A percentile compares a stretch with the other conserved stretches of the same genome.
phyloP scores from a whole-genome alignment of 2,888 invertebrate genomes.

The Abscondita cerata region DNA sequence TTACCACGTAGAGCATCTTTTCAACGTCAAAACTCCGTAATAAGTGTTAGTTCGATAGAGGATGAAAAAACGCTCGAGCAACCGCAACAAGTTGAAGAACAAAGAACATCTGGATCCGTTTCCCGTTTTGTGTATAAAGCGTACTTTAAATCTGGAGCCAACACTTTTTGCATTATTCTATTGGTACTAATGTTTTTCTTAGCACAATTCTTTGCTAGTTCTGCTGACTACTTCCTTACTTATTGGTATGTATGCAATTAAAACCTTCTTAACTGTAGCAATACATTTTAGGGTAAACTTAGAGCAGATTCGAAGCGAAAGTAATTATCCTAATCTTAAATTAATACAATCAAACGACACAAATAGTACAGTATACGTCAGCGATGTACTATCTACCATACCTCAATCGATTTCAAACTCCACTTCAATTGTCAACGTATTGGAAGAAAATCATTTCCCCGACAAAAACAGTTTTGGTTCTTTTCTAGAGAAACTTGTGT shows the following conservation, averaged over 20 bases:
- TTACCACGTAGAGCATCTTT: conserved; percentile 35
- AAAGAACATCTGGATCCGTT: conserved; percentile 67
- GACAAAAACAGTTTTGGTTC: conserved; percentile 46
- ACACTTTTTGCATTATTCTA: conserved; percentile 67
- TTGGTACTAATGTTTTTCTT: conserved; percentile 70
- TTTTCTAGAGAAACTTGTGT: conserved; percentile 53
- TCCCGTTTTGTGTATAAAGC: conserved; percentile 66
- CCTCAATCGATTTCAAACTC: no score
- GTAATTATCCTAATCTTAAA: neutral
- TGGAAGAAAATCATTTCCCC: neutral
- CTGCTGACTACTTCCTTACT: conserved; percentile 82
- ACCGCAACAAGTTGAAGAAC: conserved; percentile 63
- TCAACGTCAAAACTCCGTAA: conserved; percentile 63
- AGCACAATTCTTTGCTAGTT: conserved; percentile 78
- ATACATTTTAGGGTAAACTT: conserved; percentile 44
- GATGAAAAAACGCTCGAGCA: conserved; percentile 45
- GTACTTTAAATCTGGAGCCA: conserved; percentile 79
- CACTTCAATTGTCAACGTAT: no score
- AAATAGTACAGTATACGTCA: neutral
- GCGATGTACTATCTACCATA: neutral
- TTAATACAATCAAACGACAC: neutral
- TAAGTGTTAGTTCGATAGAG: conserved; percentile 59
- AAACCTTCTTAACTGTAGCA: no score
- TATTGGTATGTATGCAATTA: conserved; percentile 67
- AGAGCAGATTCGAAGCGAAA: conserved; percentile 36